Evolutionary conservation across 1,140 invertebrate species (phyloP), one percentile per base, ranked within the genome.

Genomic region (Papilio machaon): DNA sequence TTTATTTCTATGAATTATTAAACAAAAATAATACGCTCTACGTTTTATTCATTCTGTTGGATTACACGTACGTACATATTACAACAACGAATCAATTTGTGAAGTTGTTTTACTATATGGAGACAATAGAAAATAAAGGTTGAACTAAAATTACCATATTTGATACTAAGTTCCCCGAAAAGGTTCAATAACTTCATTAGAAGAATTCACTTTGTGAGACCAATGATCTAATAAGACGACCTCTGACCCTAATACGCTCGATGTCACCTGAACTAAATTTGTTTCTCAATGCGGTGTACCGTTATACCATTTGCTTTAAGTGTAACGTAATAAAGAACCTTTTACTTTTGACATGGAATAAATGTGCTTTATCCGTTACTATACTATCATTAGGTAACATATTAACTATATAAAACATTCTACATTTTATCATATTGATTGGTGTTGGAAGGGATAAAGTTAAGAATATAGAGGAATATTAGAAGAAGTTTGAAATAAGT

Each of bases 111-210:
- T 5, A 58, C 17, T 54, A n/a, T 58, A 58, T 52, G 5, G 13
- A 58, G 17, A 17, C 54, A 5, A 58, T 52, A 52, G 49, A 58
- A 58, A 54, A 54, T 17, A 54, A n/a, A 46, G 47, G n/a, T 47
- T 23, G 19, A 64, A 15, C 3, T 58, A 9, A n/a, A 5, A 38
- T n/a, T 47, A 19, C n/a, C 46, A 52, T 46, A 17, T 80, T 81
- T n/a, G 46, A 80, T 79, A 30, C 79, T 82, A 84, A 47, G 76
- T 17, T n/a, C 23, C 80, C 82, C 70, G 74, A 47, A 82, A 81
- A 86, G 88, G 82, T 90, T 90, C 73, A 75, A 83, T 89, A 90
- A 87, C 84, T 84, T 82, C 70, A 85, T 90, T 90, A 90, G 80
- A 35, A 67, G 74, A 67, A 84, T 75, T 81, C 81, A 80, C 84